Base-by-base conservation (phyloP, 64 coral and sea anemone genomes). In the Montipora sp. region DNA sequence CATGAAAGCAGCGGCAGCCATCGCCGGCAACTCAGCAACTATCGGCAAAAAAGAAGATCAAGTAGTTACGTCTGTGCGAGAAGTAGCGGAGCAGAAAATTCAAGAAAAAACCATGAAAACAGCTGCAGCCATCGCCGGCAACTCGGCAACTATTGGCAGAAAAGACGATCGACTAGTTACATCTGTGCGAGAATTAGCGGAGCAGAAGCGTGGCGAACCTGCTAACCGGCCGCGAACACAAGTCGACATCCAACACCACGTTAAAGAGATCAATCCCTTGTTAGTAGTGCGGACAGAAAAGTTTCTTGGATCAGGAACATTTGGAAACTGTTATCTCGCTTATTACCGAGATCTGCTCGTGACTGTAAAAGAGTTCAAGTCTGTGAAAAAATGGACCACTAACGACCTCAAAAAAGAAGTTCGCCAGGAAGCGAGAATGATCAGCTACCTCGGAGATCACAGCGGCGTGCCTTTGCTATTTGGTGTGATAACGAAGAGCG, bases 241-340 rank as follows among this genome's bases (percentile, higher is more conserved):
- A 50, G 76, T 50, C 63, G 18, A 18, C n/a, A 59, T 45, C 5
- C 72, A 77, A n/a, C 59, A 46, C 20, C 47, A 75, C 8, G 11
- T 93, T 4, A 88, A 80, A 47, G 91, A 93, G 53, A 80, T 93
- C 16, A 51, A 80, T 45, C 83, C 73, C 9, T 60, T 27, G 5
- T 14, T 66, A 79, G 23, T 87, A 1, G 36, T 87, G 46, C 77
- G 59, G 51, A 43, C 53, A 12, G 61, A 70, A 47, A 79, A 80
- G 75, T 79, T 44, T 14, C 27, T 93, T 49, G 91, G 83, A 23
- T 68, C 58, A 19, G 91, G 83, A 6, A 80, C 48, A n/a, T 93
- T 93, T 88, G 91, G 91, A 16, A 72, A 45, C 12, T 90, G 88
- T 77, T 90, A 90, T 80, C 85, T 93, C 7, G 92, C 85, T 48